Conservation (phyloP, 1,140 invertebrate species). For the Tetramorium simillimum region DNA sequence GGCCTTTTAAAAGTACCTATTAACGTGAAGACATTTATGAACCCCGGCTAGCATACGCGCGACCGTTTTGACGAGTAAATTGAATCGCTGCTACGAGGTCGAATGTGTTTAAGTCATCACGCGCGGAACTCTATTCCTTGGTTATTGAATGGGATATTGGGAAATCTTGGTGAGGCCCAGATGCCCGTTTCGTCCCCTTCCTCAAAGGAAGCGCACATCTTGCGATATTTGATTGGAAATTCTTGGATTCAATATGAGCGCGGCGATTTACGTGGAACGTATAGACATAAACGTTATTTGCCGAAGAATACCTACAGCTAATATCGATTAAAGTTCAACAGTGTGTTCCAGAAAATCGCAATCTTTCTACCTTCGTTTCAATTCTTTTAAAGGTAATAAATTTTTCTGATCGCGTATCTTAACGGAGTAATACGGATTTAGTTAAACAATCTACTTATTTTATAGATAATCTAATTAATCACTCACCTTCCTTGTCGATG, state of each 20-base stretch:
- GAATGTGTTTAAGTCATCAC: conserved; percentile 34
- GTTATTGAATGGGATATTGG: conserved; percentile 45
- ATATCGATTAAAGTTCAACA: conserved; percentile 44
- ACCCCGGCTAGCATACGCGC: background rate
- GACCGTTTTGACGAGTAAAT: conserved; percentile 15
- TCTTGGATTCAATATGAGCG: conserved; percentile 56
- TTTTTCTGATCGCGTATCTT: background rate
- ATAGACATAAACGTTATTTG: conserved; percentile 36
- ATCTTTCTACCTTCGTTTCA: background rate
- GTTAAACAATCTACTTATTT: background rate
- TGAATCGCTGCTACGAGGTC: conserved; percentile 2
- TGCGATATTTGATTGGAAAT: conserved; percentile 57
- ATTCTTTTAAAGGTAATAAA: background rate
- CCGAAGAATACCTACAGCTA: background rate
- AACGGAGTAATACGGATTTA: background rate
- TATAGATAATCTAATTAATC: background rate
- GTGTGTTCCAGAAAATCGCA: background rate
- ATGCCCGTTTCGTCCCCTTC: conserved; percentile 20
- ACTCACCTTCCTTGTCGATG: conserved; percentile 95
- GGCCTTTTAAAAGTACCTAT: background rate
- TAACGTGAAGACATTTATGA: conserved; percentile 32
- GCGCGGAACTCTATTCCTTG: background rate
- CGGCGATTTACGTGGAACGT: conserved; percentile 36
- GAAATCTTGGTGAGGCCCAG: conserved; percentile 17
- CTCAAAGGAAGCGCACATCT: conserved; percentile 39